Evolutionary conservation across 2,797 vertebrate genomes (phyloP), one percentile per base, ranked within the genome.

Genomic region (Sebastes cheni): DNA sequence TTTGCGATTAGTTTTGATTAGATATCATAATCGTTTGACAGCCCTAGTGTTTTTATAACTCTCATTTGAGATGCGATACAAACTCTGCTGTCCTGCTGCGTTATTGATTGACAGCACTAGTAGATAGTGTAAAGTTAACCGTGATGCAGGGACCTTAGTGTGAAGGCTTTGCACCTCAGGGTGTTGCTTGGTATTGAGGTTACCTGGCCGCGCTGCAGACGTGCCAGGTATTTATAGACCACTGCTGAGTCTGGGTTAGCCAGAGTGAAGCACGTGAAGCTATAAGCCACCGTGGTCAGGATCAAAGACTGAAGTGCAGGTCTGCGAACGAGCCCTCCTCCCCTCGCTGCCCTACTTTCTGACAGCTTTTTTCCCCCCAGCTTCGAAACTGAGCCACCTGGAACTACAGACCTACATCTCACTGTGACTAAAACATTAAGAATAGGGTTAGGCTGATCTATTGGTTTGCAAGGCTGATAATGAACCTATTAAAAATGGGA

Each of bases 331-430:
- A n/a, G 66, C 70, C 82, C 85, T 70, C 84, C 77, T 69, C 62
- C 69, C 65, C 52, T 79, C 22, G 3, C 72, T 93, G 93, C 61
- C 92, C 93, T 91, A 93, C 86, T 92, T 94, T 93, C 77, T 83
- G 62, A 77, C 72, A 80, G 75, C 16, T 64, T 65, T 74, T 52
- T 39, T 46, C 1, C 23, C 50, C 62, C 13, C 27, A 25, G 79
- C 66, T 72, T 84, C 73, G 61, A 10, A 2, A 50, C 39, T 32
- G 54, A 80, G 16, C 54, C 66, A 80, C 72, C 42, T 84, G 62
- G 54, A 79, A 84, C 60, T 55, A 52, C 58, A 67, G 76, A 81
- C 68, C 68, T 54, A 62, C 46, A 62, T 82, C 67, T 67, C 36
- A 39, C 65, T 55, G 64, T 74, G 42, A 50, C 67, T 76, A 13